Percentiles rank a stretch among this genome's conserved stretches.
Evolutionary conservation across 2,888 invertebrate genomes (phyloP).

Genomic region (Volucella bombylans): DNA sequence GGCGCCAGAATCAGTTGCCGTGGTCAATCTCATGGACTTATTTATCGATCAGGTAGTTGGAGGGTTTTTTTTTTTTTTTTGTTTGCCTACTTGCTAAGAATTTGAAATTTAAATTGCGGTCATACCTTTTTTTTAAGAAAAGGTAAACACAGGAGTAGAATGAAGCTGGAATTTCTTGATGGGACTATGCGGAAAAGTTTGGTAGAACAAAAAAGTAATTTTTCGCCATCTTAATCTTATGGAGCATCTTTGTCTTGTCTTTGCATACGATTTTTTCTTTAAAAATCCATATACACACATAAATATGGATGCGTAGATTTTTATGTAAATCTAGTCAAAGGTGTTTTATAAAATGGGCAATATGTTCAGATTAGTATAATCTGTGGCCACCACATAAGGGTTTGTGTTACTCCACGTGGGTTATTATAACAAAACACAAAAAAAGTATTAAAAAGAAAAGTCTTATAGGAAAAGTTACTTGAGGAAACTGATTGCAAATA

Average conservation of each 20-base stretch:
- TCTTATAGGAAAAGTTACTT: too few relatives aligned
- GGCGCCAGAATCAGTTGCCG: constrained; percentile 51
- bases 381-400: background rate
- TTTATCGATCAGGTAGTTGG: constrained; percentile 59
- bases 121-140: constrained; percentile 57
- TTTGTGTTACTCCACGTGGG: constrained; percentile 13
- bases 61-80: constrained; percentile 1
- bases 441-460: too few relatives aligned
- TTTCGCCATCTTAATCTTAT: constrained; percentile 6
- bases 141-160: constrained; percentile 50
- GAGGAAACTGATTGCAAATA: too few relatives aligned
- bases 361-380: background rate
- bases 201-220: constrained; percentile 8
- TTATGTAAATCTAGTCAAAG: background rate
- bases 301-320: background rate
- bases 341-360: background rate
- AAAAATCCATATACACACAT: background rate
- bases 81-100: constrained; percentile 39
- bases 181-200: constrained; percentile 47
- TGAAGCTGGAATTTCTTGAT: constrained; percentile 43
- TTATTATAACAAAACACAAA: too few relatives aligned
- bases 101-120: constrained; percentile 71
- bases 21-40: constrained; percentile 67
- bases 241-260: constrained; percentile 10
- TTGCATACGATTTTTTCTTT: constrained; percentile 18